Evolutionary conservation across 2,113 vertebrate species (phyloP).

Genomic region (Scomber colias): DNA sequence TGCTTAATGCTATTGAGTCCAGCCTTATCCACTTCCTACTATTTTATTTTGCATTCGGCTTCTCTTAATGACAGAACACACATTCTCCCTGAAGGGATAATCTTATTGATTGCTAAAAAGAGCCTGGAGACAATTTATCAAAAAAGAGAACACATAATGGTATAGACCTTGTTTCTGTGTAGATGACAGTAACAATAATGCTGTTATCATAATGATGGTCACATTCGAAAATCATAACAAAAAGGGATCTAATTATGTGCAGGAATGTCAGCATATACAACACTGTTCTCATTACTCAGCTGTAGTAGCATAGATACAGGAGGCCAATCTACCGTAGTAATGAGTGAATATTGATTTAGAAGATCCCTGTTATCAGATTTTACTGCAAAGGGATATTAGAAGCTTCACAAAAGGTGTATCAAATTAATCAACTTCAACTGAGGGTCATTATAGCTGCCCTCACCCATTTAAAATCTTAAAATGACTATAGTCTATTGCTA

Average conservation of each 20-base stretch:
- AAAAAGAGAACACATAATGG: constrained; percentile 3
- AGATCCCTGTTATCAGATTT: constrained; percentile 75
- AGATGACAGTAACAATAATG: not conserved
- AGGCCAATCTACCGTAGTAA: constrained; percentile 74
- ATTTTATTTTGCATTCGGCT: constrained; percentile 35
- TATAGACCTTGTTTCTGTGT: constrained; percentile 6
- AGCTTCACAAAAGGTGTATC: constrained; percentile 75
- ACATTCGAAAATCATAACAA: constrained; percentile 31
- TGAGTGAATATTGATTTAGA: constrained; percentile 82
- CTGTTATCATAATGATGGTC: constrained; percentile 24
- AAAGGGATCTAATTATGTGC: constrained; percentile 50
- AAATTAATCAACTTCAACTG: constrained; percentile 77
- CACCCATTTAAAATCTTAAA: constrained; percentile 40
- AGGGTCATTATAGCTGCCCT: constrained; percentile 56
- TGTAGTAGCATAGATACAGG: constrained; percentile 39
- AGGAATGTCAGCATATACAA: constrained; percentile 20
- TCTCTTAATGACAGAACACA: constrained; percentile 27
- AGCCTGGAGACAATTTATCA: constrained; percentile 29
- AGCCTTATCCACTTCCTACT: constrained; percentile 17
- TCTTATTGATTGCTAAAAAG: constrained; percentile 49
- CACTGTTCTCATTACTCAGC: constrained; percentile 50
- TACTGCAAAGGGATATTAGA: constrained; percentile 78
- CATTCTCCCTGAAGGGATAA: constrained; percentile 9
- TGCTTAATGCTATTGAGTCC: constrained; percentile 17
- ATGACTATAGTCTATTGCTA: constrained; percentile 21